These are phyloP conservation scores for Rachycentron canadum DNA, from an alignment of 2,797 vertebrate genomes.

Conservation along the genomic window DNA sequence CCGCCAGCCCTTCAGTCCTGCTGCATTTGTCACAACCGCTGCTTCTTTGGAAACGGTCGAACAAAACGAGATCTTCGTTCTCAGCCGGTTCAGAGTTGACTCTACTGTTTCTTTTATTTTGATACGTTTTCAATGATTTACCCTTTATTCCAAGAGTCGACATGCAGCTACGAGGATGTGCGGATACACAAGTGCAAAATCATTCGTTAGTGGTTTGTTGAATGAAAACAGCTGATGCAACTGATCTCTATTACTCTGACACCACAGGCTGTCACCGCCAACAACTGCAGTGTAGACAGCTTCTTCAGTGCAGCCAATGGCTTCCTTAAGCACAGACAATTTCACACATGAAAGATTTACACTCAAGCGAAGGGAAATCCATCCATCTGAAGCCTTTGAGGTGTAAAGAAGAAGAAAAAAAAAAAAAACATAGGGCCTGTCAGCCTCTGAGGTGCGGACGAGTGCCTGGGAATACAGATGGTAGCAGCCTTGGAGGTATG, in stretches of 20 bases:
- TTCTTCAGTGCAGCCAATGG: constrained; percentile 50
- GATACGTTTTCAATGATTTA: background rate
- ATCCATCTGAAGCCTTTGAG: constrained; percentile 71
- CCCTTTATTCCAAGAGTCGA: too few species aligned
- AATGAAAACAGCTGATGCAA: constrained; percentile 37
- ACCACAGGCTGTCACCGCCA: constrained; percentile 32
- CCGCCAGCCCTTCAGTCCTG: too few species aligned
- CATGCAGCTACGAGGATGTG: background rate
- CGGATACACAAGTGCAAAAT: background rate
- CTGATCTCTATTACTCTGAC: constrained; percentile 40
- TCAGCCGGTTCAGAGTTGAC: too few species aligned
- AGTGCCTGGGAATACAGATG: constrained; percentile 54
- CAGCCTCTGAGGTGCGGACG: constrained; percentile 13
- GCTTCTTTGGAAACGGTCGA: too few species aligned
- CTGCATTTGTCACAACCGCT: too few species aligned
- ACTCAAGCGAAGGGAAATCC: constrained; percentile 58
- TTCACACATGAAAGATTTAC: constrained; percentile 78
- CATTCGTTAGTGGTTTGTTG: constrained; percentile 19
- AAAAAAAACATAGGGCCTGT: constrained; percentile 30
- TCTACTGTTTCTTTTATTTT: background rate
- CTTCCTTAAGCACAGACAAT: constrained; percentile 77
- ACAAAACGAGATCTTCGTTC: too few species aligned
- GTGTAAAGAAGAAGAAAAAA: constrained; percentile 43
- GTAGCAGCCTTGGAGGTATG: constrained; percentile 39
- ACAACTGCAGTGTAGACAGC: constrained; percentile 47